Conservation (phyloP, 2,113 vertebrate species). For the Cryptoleucopteryx plumbea region DNA sequence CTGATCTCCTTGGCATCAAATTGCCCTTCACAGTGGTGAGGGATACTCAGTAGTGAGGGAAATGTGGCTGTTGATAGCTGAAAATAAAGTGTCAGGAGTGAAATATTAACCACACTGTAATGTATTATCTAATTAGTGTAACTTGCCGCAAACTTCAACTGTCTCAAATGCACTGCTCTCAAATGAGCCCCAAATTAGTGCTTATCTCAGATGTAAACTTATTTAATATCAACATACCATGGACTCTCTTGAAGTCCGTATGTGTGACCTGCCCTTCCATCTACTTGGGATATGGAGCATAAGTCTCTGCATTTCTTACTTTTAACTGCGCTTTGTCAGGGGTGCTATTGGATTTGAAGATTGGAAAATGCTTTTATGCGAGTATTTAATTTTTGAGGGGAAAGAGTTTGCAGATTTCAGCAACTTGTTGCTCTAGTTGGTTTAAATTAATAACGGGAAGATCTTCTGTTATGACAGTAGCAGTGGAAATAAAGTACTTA, state of each 20-base stretch:
- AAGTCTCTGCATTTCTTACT: background rate
- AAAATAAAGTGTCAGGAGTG: background rate
- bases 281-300: background rate
- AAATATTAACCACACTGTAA: background rate
- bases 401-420: background rate
- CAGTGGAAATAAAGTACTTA: background rate
- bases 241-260: background rate
- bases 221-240: background rate
- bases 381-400: background rate
- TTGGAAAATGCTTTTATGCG: background rate
- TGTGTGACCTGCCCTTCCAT: background rate
- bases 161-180: background rate
- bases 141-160: background rate
- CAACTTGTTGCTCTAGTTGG: background rate
- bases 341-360: background rate
- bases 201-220: background rate
- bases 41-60: background rate
- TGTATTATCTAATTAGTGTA: constrained; percentile 8
- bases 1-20: background rate
- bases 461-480: background rate
- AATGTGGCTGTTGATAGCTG: background rate
- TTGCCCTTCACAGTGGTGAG: background rate
- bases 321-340: background rate
- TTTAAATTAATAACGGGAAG: background rate
- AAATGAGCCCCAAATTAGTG: background rate